These are phyloP conservation scores for Agrochola lota DNA, from an alignment of 2,888 invertebrate genomes.

Conservation along the genomic window DNA sequence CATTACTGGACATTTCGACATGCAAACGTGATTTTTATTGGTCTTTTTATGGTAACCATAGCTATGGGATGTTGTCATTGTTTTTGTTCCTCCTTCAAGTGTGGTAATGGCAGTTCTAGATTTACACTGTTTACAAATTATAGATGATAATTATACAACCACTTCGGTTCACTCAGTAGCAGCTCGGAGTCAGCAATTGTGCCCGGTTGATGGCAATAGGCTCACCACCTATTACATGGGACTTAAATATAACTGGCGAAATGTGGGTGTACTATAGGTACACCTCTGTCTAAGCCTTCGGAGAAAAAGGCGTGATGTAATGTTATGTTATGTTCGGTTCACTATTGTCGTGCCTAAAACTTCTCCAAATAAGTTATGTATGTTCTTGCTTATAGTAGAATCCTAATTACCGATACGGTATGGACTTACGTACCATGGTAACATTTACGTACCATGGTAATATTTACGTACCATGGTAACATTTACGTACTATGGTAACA, in stretches of 20 bases:
- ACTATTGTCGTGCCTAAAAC: too few species aligned
- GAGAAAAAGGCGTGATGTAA: not conserved
- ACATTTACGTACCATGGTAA: too few species aligned
- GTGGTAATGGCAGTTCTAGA: not conserved
- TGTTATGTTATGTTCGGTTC: not conserved
- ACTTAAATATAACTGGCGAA: not conserved
- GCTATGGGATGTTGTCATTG: not conserved
- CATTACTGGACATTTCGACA: constrained; percentile 47
- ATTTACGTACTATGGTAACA: too few species aligned
- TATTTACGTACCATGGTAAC: too few species aligned
- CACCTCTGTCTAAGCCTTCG: not conserved
- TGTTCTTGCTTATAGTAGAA: not conserved
- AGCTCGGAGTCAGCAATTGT: not conserved
- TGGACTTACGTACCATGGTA: not conserved
- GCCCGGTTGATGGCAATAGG: not conserved
- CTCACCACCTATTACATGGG: too few species aligned
- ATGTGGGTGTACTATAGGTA: not conserved
- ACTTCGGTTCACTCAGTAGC: not conserved
- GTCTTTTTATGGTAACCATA: constrained; percentile 13
- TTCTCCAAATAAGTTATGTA: not conserved
- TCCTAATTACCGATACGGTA: not conserved
- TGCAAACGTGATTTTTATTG: constrained; percentile 38
- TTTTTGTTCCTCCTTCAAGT: not conserved
- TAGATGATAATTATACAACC: not conserved
- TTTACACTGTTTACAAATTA: not conserved